Evolutionary conservation across 1,140 invertebrate species (phyloP), one percentile per base, ranked within the genome.

Genomic region (Sipha flava): DNA sequence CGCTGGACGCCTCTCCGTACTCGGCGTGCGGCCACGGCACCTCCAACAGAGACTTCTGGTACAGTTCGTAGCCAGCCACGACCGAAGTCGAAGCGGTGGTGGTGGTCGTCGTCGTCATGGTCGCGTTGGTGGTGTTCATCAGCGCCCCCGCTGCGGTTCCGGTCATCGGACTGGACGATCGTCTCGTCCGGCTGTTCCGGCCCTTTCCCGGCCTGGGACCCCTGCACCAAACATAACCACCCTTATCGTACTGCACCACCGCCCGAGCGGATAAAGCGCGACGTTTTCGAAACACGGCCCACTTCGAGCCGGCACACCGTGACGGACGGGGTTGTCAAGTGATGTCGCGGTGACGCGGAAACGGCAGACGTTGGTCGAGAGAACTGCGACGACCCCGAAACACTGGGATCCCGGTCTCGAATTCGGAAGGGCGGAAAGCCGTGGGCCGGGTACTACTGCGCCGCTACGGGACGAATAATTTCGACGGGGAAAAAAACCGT

Each of bases 1-100:
- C 93, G 83, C 92, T 93, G 80, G 92, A 94, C 16, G 92, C 91
- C 84, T 95, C 93, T 10, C 92, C 92, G 85, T 92, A 95, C 83
- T 95, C 94, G 87, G 88, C 81, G 57, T 82, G 81, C 70, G 72
- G 80, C 34, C 85, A 89, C 0, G 92, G 92, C 54, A 94, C 92
- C 83, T 92, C 89, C 57, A 94, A 84, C n/a, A 94, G 85, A 21
- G 89, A 91, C 81, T 89, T 90, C 82, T 91, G 88, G 87, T 94
- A 94, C 83, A 93, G 91, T 80, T 92, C 91, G 82, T 95, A 95
- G 3, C 93, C 93, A 14, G 86, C 83, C 82, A 82, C 81, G 87
- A 88, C 82, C 14, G 83, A 82, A 0, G 85, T 2, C 84, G 84
- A 68, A 84, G 85, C 21, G 84, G 83, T 0, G 84, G 85, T 18